Base-by-base conservation (phyloP, 2,888 invertebrate species). In the Hemistola chrysoprasaria region DNA sequence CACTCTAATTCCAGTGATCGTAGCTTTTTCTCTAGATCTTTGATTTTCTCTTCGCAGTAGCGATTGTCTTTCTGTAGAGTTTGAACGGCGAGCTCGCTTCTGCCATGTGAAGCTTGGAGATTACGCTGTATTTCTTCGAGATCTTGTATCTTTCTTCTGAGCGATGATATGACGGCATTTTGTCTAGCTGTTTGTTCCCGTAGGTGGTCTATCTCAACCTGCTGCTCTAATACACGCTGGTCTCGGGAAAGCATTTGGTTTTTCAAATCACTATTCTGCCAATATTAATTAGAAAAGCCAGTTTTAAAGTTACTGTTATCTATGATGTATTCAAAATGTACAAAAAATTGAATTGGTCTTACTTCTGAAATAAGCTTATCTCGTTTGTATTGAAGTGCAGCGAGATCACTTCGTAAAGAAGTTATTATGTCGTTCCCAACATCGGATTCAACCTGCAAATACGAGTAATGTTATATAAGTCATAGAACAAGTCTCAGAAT, bases 161-260 rank as follows among this genome's bases (percentile, higher is more conserved):
- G 90, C 0, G 96, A 95, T 1, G 92, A 92, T 54, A 96, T 94
- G 27, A 96, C 90, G 0, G 96, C 93, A 61, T 93, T 94, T 74
- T 96, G 95, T 22, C 96, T 89, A 0, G 95, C 96, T 29, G 95
- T 92, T 75, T 96, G 96, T 50, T 96, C 95, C 4, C 94, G 90
- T 8, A 95, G 81, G 65, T 95, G 94, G 59, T 96, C 94, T 8
- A 93, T 92, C 73, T 96, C 96, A 16, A 93, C 92, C 70, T 95
- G 95, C 44, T 95, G 90, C 59, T 96, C 95, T 60, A 93, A 84
- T 55, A 93, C 91, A 61, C 93, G 86, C 67, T 94, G 92, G 54
- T 95, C 94, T 38, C 93, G 90, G 16, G 92, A 90, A 59, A 95
- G 90, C 71, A 95, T 87, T 64, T 92, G 92, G 50, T 90, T 92